Percentiles rank a stretch among this genome's conserved stretches.
phyloP scores from a whole-genome alignment of 2,797 vertebrate species.

The Anas capensis region DNA sequence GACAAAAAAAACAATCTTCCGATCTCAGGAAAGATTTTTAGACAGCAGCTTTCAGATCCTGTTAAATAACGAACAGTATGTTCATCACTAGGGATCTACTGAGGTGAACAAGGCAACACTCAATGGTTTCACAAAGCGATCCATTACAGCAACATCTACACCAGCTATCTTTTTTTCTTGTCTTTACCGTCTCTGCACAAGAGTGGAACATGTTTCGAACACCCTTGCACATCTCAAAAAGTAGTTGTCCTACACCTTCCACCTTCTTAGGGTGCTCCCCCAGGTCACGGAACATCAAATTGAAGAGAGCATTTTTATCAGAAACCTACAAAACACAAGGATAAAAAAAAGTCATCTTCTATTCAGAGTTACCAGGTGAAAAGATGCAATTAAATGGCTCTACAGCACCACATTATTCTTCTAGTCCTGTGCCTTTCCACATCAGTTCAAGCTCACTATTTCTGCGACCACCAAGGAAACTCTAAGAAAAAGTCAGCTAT shows the following conservation, averaged over 20 bases:
- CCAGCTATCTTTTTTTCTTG: neutral
- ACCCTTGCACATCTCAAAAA: slow-evolving; percentile 97
- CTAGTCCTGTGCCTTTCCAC: neutral
- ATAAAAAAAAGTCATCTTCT: neutral
- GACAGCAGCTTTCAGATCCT: neutral
- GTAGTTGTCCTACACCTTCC: slow-evolving; percentile 90
- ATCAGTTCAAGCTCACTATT: neutral
- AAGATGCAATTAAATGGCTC: neutral
- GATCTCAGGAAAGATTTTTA: neutral
- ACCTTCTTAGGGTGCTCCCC: slow-evolving; percentile 86
- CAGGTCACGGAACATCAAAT: slow-evolving; percentile 89
- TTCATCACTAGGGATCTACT: neutral
- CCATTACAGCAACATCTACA: neutral
- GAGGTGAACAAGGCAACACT: neutral
- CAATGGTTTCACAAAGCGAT: neutral
- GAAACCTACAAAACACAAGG: slow-evolving; percentile 84
- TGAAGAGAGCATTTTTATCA: slow-evolving; percentile 88
- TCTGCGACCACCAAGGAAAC: neutral
- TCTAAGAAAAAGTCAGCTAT: neutral
- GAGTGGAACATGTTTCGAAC: slow-evolving; percentile 96
- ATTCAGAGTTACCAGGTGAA: neutral
- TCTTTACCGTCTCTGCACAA: slow-evolving; percentile 85
- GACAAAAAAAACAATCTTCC: neutral
- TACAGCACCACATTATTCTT: neutral
- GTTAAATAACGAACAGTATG: neutral